Evolutionary conservation across 2,113 vertebrate genomes (phyloP).

Genomic region (Eulemur macaco): DNA sequence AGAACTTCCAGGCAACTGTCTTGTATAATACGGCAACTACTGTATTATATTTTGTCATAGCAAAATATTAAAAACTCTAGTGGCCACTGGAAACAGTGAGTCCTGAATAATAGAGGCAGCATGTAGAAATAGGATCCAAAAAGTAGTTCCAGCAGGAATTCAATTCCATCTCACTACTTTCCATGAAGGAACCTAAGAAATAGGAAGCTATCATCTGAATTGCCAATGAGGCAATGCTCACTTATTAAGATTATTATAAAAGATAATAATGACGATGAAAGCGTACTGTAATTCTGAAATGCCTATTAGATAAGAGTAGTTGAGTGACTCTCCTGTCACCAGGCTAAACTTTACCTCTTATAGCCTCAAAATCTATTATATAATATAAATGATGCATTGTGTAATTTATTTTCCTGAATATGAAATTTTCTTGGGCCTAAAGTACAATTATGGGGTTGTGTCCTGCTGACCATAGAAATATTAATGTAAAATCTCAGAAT

Average conservation of each 20-base stretch:
- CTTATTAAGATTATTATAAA: neutral
- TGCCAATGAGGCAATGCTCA: neutral
- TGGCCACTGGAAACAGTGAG: neutral
- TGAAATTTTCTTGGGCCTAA: neutral
- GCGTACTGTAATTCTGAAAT: neutral
- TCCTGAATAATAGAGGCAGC: neutral
- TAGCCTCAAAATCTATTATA: neutral
- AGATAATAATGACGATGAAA: neutral
- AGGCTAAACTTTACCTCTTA: neutral
- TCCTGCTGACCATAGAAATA: neutral
- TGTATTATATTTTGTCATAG: neutral
- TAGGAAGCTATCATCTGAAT: constrained; percentile 2
- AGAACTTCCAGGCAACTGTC: neutral
- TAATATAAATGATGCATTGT: neutral
- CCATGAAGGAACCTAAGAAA: neutral
- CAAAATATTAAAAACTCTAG: neutral
- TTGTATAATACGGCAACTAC: neutral
- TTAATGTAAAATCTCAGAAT: neutral
- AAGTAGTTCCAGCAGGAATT: neutral
- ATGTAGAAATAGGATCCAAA: neutral
- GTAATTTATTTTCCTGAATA: neutral
- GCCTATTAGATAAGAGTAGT: neutral
- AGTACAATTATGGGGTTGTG: neutral
- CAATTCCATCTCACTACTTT: neutral
- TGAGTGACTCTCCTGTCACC: neutral